Conservation (phyloP, 2,888 invertebrate species). For the Candidula unifasciata region DNA sequence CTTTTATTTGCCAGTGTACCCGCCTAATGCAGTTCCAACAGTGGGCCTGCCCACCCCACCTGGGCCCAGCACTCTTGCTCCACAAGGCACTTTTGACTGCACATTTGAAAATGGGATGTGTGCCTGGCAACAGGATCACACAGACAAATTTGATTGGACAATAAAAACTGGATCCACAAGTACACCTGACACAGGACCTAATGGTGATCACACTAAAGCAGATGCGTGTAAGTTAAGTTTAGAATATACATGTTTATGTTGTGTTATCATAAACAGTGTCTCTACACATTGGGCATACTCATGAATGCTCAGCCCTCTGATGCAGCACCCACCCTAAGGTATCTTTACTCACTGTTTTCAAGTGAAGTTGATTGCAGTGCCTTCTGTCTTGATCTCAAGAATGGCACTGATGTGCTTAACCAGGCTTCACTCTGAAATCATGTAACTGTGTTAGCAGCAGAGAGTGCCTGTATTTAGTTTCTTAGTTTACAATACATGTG, state of each 20-base stretch:
- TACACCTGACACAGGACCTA: conserved; percentile 67
- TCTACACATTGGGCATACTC: no score
- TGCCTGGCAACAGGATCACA: conserved; percentile 65
- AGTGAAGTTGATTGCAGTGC: no score
- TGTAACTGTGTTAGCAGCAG: no score
- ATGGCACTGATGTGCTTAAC: no score
- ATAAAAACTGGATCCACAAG: conserved; percentile 61
- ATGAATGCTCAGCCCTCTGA: no score
- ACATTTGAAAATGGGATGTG: conserved; percentile 70
- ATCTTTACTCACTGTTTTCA: no score
- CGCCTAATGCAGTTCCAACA: conserved; percentile 6
- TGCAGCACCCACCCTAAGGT: no score
- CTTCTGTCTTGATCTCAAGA: no score
- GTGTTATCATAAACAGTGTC: no score
- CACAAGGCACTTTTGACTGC: conserved; percentile 63
- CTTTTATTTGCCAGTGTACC: conserved; percentile 32
- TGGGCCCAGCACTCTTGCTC: conserved; percentile 34
- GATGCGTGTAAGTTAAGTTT: conserved; percentile 40
- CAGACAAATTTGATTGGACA: conserved; percentile 72
- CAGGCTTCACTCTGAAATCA: no score
- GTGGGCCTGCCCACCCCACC: conserved; percentile 13
- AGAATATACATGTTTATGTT: not conserved
- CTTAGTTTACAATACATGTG: no score
- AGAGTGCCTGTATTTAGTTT: no score
- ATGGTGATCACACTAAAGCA: conserved; percentile 43